Conservation (phyloP, 2,888 invertebrate genomes). For the Rotaria socialis region DNA sequence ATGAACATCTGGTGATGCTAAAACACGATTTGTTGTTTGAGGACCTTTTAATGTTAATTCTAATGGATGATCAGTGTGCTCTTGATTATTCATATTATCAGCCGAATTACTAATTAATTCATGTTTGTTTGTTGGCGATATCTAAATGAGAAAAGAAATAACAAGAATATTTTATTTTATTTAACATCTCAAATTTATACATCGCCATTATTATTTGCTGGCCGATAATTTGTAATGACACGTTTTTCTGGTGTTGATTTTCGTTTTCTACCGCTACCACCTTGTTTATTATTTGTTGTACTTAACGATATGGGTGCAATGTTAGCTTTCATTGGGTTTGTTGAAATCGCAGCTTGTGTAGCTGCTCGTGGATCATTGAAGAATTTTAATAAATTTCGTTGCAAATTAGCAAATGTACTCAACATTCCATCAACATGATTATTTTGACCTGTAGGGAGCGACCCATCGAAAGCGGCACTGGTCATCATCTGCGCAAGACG, state of each 20-base stretch:
- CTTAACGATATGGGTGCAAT: neutral
- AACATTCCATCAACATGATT: neutral
- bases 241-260: conserved; percentile 13
- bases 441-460: neutral
- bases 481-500: neutral
- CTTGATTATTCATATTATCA: neutral
- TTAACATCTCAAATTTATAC: neutral
- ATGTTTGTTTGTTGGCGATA: neutral
- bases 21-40: neutral
- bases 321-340: neutral
- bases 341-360: neutral
- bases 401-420: neutral
- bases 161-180: no score
- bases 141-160: neutral
- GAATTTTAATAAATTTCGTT: neutral
- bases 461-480: neutral
- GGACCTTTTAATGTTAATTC: neutral
- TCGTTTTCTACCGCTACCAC: conserved; percentile 2
- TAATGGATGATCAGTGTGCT: neutral
- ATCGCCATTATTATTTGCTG: neutral
- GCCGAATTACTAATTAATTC: neutral
- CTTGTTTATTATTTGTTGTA: neutral
- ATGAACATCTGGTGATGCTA: neutral
- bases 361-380: conserved; percentile 5
- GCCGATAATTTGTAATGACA: neutral